These are phyloP conservation scores for Amphiura filiformis DNA, from an alignment of 35 echinoderm and acorn worm species.

Conservation along the genomic window DNA sequence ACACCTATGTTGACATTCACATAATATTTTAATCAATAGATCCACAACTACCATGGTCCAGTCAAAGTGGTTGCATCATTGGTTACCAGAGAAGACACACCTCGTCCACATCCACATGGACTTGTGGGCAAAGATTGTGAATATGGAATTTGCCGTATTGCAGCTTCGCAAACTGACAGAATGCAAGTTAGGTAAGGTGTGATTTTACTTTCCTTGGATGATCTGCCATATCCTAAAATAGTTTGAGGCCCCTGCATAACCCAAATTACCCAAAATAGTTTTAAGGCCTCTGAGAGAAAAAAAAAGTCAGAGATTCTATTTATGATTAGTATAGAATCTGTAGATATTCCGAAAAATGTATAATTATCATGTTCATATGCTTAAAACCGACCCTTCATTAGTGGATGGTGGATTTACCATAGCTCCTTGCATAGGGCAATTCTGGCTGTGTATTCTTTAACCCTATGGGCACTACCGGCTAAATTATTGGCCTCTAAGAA, in stretches of 20 bases:
- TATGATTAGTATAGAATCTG: no score
- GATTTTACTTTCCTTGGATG: neutral
- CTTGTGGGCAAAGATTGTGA: constrained; percentile 77
- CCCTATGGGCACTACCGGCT: no score
- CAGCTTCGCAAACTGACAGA: neutral
- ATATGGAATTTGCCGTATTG: constrained; percentile 61
- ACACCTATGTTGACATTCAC: no score
- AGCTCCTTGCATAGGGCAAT: no score
- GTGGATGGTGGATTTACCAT: no score
- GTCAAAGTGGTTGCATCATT: constrained; percentile 71
- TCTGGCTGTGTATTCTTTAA: no score
- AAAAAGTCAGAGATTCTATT: neutral
- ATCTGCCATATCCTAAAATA: no score
- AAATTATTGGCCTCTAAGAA: no score
- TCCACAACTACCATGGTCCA: constrained; percentile 36
- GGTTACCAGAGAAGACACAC: constrained; percentile 58
- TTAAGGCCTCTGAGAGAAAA: neutral
- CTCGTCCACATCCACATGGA: constrained; percentile 75
- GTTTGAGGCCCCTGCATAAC: no score
- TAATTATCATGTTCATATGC: no score
- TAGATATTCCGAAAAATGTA: no score
- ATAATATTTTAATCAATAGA: constrained; percentile 35
- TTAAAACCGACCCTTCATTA: no score
- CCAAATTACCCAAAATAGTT: neutral
- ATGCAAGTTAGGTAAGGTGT: neutral